Percentiles rank a stretch among this genome's conserved stretches.
Evolutionary conservation across 1,140 invertebrate species (phyloP).

Genomic region (Cyrtorhinus lividipennis): DNA sequence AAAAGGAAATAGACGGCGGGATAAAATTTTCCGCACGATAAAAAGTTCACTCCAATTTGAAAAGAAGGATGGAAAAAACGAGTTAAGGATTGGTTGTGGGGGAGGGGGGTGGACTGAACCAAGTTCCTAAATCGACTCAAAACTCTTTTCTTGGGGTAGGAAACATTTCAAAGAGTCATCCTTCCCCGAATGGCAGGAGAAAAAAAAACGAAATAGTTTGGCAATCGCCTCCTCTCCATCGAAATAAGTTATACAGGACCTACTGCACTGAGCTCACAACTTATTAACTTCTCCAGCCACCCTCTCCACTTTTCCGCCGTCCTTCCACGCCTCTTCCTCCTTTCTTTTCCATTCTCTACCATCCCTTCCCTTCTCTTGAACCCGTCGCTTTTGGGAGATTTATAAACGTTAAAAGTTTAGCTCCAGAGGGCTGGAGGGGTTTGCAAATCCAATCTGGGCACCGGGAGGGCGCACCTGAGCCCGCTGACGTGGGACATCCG

Average conservation of each 20-base stretch:
- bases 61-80: neutral
- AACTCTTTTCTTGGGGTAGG: too few relatives aligned
- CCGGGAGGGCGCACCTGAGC: neutral
- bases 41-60: neutral
- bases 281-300: slow-evolving; percentile 12
- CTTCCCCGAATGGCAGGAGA: neutral
- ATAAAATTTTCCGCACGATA: neutral
- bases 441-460: slow-evolving; percentile 12
- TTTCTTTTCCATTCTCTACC: neutral
- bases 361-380: neutral
- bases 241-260: neutral
- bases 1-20: neutral
- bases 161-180: neutral
- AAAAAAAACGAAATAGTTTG: slow-evolving; percentile 7
- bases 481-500: slow-evolving; percentile 4
- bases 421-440: too few relatives aligned
- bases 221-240: slow-evolving; percentile 1
- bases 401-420: slow-evolving; percentile 13
- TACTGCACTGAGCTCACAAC: neutral
- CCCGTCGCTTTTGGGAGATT: slow-evolving; percentile 3
- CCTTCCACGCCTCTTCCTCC: too few relatives aligned
- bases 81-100: neutral
- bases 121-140: neutral
- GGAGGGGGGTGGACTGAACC: neutral
- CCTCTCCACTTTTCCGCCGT: too few relatives aligned